Evolutionary conservation across 2,888 invertebrate species (phyloP).

Genomic region (Pyrrhosoma nymphula): DNA sequence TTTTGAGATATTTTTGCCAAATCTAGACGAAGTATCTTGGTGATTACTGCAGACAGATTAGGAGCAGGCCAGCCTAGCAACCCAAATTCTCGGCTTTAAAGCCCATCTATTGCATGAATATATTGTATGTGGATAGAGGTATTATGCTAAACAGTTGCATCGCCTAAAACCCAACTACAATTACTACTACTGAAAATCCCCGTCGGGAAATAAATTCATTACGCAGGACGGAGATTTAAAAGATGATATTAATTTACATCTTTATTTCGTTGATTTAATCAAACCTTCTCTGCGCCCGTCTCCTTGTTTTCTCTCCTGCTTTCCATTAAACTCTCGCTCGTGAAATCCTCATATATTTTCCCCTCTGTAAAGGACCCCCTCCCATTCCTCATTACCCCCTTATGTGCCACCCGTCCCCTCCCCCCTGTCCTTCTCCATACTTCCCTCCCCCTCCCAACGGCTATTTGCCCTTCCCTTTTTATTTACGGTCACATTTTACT

Average conservation of each 20-base stretch:
- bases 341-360: not conserved
- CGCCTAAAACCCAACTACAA: no score
- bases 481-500: slow-evolving; percentile 20
- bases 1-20: no score
- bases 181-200: no score
- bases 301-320: not conserved
- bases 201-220: no score
- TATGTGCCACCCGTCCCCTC: not conserved
- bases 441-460: not conserved
- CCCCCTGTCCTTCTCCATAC: no score
- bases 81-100: no score
- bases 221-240: not conserved
- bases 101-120: no score
- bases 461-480: not conserved
- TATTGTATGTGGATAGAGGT: no score
- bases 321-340: not conserved
- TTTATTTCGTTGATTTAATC: not conserved
- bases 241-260: not conserved
- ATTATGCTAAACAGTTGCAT: no score
- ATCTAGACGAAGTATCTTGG: no score
- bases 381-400: not conserved
- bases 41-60: no score
- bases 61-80: no score
- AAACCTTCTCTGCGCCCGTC: not conserved
- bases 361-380: not conserved